Evolutionary conservation across 2,888 invertebrate species (phyloP).

Genomic region (Meghimatium bilineatum): DNA sequence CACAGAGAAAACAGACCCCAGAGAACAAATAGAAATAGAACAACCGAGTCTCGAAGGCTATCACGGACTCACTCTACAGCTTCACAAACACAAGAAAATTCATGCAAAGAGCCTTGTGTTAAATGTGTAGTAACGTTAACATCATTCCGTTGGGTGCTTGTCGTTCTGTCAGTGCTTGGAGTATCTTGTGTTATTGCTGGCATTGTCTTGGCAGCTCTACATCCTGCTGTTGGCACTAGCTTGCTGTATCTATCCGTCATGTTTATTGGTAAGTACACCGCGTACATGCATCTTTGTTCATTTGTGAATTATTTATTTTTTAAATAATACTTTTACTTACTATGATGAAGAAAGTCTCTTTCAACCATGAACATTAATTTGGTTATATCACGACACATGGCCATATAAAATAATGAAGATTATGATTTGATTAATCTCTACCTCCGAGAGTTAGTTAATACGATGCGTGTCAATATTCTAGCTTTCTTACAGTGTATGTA

Average conservation of each 20-base stretch:
- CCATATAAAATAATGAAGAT: too few relatives aligned
- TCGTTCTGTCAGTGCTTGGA: conserved; percentile 72
- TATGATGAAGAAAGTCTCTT: too few relatives aligned
- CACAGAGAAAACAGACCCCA: conserved; percentile 5
- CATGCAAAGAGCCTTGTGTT: conserved; percentile 70
- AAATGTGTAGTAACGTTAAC: conserved; percentile 71
- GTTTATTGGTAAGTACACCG: conserved; percentile 74
- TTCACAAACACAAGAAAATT: conserved; percentile 53
- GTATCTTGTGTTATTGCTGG: conserved; percentile 75
- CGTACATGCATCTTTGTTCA: neutral
- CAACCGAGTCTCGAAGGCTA: conserved; percentile 45
- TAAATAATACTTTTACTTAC: too few relatives aligned
- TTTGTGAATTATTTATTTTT: too few relatives aligned
- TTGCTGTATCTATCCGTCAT: conserved; percentile 75
- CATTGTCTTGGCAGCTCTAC: conserved; percentile 73
- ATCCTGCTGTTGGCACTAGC: conserved; percentile 67
- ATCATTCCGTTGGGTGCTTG: conserved; percentile 74
- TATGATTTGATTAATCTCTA: too few relatives aligned
- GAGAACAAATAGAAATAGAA: conserved; percentile 29
- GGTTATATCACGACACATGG: too few relatives aligned
- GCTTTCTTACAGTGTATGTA: too few relatives aligned
- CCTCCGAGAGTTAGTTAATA: too few relatives aligned
- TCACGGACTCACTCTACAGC: conserved; percentile 58
- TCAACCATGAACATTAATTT: too few relatives aligned
- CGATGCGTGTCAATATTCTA: too few relatives aligned